Conservation (phyloP, 2,888 invertebrate species). For the Pediacus dermestoides region DNA sequence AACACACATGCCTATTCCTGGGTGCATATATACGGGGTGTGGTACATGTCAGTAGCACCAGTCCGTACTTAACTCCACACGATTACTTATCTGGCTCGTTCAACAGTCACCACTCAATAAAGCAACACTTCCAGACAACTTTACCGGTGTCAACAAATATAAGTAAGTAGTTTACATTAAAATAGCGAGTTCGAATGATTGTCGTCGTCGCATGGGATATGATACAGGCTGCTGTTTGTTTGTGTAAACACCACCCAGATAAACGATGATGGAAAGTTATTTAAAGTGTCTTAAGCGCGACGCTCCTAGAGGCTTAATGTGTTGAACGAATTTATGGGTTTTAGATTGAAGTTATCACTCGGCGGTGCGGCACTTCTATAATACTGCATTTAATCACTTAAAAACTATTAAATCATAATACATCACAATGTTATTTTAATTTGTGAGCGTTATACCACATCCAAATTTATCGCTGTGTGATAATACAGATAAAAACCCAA, state of each 20-base stretch:
- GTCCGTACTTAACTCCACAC: constrained; percentile 25
- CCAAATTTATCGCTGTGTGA: constrained; percentile 10
- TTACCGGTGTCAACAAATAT: constrained; percentile 27
- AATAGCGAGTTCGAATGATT: constrained; percentile 18
- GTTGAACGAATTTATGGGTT: constrained; percentile 22
- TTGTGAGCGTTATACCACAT: too few relatives aligned
- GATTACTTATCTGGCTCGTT: constrained; percentile 29
- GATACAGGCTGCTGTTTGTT: neutral
- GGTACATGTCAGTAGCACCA: constrained; percentile 30
- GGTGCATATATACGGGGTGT: constrained; percentile 17
- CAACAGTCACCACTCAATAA: constrained; percentile 27
- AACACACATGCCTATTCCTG: too few relatives aligned
- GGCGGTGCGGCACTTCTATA: constrained; percentile 6
- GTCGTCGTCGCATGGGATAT: constrained; percentile 1
- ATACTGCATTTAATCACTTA: constrained; percentile 2
- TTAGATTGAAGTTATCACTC: constrained; percentile 21
- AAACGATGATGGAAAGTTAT: constrained; percentile 21
- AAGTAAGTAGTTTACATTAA: constrained; percentile 28
- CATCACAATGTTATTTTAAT: constrained; percentile 9
- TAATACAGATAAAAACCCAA: constrained; percentile 15
- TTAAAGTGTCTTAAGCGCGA: constrained; percentile 17
- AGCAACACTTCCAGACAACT: constrained; percentile 22
- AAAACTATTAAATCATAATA: constrained; percentile 11
- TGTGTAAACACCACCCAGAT: constrained; percentile 16
- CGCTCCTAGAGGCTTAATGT: constrained; percentile 21